A percentile compares a stretch with the other conserved stretches of the same genome.
Evolutionary conservation across 1,140 invertebrate genomes (phyloP).

Genomic region (Bombus superbus): DNA sequence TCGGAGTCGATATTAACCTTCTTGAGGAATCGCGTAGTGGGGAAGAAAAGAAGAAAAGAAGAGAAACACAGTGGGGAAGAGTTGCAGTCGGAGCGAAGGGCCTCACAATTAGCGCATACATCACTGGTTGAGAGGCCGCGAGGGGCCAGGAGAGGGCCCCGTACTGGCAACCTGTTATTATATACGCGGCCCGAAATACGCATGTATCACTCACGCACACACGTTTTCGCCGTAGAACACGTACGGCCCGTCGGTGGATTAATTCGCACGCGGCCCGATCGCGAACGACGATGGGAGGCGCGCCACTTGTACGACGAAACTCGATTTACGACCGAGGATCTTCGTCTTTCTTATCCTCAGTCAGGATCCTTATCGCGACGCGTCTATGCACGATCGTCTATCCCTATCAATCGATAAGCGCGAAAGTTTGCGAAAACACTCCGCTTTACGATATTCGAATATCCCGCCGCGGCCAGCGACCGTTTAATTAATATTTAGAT

Average conservation of each 20-base stretch:
- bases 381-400: background rate
- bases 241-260: constrained; percentile 74
- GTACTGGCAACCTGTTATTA: constrained; percentile 81
- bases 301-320: constrained; percentile 53
- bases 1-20: constrained; percentile 39
- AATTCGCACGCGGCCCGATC: constrained; percentile 74
- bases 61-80: background rate
- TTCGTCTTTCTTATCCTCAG: constrained; percentile 21
- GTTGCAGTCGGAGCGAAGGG: constrained; percentile 56
- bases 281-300: constrained; percentile 59
- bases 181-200: constrained; percentile 74
- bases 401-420: background rate
- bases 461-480: background rate
- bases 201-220: constrained; percentile 77
- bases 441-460: no score
- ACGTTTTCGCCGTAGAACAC: constrained; percentile 37
- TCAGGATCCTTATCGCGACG: constrained; percentile 1
- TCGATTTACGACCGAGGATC: constrained; percentile 54
- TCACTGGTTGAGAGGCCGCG: constrained; percentile 67
- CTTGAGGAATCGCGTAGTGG: constrained; percentile 30
- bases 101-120: constrained; percentile 73
- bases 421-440: no score
- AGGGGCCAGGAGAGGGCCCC: constrained; percentile 68
- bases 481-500: constrained; percentile 36
- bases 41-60: background rate